Conservation (phyloP, 92 coral and sea anemone genomes). For the Ricordea florida region DNA sequence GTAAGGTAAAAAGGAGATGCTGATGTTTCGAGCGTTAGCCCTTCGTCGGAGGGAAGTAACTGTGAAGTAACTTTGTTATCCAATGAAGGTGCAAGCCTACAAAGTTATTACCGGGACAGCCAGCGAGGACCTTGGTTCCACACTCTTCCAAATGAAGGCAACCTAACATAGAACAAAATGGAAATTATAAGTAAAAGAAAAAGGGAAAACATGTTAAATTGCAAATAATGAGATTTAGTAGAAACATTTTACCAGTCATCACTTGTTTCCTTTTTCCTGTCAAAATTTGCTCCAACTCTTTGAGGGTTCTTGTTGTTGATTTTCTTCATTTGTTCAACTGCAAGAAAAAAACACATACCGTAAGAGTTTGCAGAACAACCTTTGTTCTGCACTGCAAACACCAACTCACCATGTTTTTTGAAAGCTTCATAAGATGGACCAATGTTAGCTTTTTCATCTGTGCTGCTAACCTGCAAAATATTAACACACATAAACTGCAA, state of each 20-base stretch:
- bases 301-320: slow-evolving; percentile 72
- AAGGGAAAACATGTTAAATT: no score
- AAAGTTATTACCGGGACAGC: slow-evolving; percentile 99
- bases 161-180: slow-evolving; percentile 49
- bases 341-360: no score
- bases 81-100: no score
- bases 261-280: slow-evolving; percentile 73
- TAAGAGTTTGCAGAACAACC: no score
- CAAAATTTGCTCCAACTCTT: slow-evolving; percentile 98
- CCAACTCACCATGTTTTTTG: slow-evolving; percentile 75
- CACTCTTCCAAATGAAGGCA: slow-evolving; percentile 96
- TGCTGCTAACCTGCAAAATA: slow-evolving; percentile 1
- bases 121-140: slow-evolving; percentile 99
- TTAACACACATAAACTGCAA: no score
- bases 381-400: no score
- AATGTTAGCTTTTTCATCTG: slow-evolving; percentile 32
- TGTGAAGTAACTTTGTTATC: no score
- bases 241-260: slow-evolving; percentile 89
- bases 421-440: slow-evolving; percentile 90
- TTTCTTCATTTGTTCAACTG: slow-evolving; percentile 83
- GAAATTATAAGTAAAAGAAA: neutral
- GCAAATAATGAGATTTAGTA: no score
- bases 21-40: no score
- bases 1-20: no score
- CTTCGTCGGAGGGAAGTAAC: no score